Base-by-base conservation (phyloP, 92 coral and sea anemone species). In the Epizoanthus rinbou region DNA sequence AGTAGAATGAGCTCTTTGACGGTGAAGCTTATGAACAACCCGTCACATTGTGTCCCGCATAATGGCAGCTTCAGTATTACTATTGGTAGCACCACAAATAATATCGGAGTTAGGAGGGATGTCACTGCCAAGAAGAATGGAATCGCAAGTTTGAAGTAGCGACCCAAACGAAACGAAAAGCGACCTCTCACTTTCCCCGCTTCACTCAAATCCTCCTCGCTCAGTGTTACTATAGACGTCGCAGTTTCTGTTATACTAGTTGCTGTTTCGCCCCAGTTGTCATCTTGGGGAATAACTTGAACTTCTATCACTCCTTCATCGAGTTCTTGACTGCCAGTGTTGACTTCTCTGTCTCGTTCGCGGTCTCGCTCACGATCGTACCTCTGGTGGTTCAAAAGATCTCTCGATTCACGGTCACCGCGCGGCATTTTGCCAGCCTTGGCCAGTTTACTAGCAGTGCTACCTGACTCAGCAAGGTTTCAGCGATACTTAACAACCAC, bases 251-350 rank as follows among this genome's bases (percentile, higher is more conserved):
- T 96, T 18, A 96, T 94, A 10, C 98, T 93, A 1, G 99, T 96
- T 33, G 99, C 99, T 71, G 99, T 96, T 76, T 96, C 99, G 13
- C 99, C 99, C 99, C 99, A 96, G 76, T 96, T 94, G 78, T 96
- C 99, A 63, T 96, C 99, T 83, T 96, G 99, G 0, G 99, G 99
- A 72, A 96, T 96, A 33, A 96, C 99, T 85, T 96, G 98, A 64
- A 96, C 99, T 85, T 96, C 98, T 73, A 96, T 96, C 33, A 96
- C 95, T 57, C 99, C 99, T 90, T 96, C 99, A 72, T 96, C 99
- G 21, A 96, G 84, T 66, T 94, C 97, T 58, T 92, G 95, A 63
- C 97, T 94, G 33, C 93, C 92, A 10, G 91, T 78, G 62, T 92
- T 92, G 15, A 89, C 74, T 21, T 81, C 91, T 47, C 88, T 86